These are phyloP conservation scores for Creontiades dilutus DNA, from an alignment of 2,888 invertebrate species.

Conservation along the genomic window DNA sequence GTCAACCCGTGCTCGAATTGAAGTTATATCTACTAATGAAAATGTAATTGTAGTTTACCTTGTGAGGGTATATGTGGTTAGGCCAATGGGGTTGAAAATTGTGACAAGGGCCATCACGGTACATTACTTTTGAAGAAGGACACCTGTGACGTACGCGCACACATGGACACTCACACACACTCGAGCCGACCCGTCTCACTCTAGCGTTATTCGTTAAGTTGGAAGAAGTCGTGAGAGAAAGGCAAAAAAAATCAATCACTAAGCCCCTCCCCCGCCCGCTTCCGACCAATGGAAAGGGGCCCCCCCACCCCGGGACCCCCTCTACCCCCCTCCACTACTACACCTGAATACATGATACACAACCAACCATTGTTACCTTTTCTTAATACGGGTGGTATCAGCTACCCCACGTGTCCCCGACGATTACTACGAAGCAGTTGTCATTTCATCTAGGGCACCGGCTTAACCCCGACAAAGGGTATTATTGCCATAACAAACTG, in stretches of 20 bases:
- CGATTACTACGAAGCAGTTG: no score
- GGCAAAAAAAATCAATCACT: conserved; percentile 74
- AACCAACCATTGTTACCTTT: conserved; percentile 54
- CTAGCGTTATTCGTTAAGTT: conserved; percentile 45
- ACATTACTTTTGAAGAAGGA: conserved; percentile 71
- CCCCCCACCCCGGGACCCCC: conserved; percentile 44
- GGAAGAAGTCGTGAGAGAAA: conserved; percentile 52
- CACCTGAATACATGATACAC: conserved; percentile 54
- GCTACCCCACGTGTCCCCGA: conserved; percentile 45
- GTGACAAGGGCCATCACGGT: conserved; percentile 70
- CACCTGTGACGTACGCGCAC: conserved; percentile 36
- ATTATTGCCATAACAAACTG: no score
- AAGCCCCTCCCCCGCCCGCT: conserved; percentile 74
- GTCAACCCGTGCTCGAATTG: neutral
- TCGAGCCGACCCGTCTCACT: conserved; percentile 44
- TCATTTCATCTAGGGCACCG: no score
- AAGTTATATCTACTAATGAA: neutral
- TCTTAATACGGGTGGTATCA: conserved; percentile 2
- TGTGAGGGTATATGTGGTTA: conserved; percentile 76
- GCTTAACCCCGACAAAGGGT: no score
- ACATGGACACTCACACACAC: conserved; percentile 13
- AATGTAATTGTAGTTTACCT: conserved; percentile 74
- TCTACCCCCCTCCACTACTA: neutral
- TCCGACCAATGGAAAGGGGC: conserved; percentile 69
- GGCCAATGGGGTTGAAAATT: conserved; percentile 75